Evolutionary conservation across 2,797 vertebrate species (phyloP).

Genomic region (Amblyraja radiata): DNA sequence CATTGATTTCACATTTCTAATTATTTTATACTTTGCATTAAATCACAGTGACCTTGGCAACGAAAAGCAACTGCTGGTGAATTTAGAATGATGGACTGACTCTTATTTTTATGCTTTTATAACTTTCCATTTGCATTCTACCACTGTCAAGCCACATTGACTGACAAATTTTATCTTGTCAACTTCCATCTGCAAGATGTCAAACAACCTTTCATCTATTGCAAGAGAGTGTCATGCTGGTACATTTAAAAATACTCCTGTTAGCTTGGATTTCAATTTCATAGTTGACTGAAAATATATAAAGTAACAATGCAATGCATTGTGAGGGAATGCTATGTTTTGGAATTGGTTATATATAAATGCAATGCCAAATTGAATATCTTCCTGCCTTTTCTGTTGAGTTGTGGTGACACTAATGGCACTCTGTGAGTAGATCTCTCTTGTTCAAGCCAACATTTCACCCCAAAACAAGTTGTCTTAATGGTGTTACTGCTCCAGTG

Average conservation of each 20-base stretch:
- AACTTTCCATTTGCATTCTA: not conserved
- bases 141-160: too few relatives aligned
- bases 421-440: not conserved
- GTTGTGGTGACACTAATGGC: not conserved
- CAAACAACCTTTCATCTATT: too few relatives aligned
- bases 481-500: not conserved
- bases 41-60: not conserved
- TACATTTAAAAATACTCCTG: not conserved
- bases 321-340: not conserved
- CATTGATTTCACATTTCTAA: constrained; percentile 11
- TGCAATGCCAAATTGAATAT: not conserved
- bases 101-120: not conserved
- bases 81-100: not conserved
- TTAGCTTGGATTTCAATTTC: not conserved
- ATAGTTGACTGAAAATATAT: not conserved
- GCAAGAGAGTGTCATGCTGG: not conserved
- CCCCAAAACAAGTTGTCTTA: not conserved
- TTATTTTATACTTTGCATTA: not conserved
- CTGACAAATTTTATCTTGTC: too few relatives aligned
- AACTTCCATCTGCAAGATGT: too few relatives aligned
- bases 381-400: not conserved
- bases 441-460: not conserved
- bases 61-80: not conserved
- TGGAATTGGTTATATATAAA: not conserved
- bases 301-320: not conserved